Evolutionary conservation across 1,140 invertebrate genomes (phyloP).

Genomic region (Drosophila nigrodunni): DNA sequence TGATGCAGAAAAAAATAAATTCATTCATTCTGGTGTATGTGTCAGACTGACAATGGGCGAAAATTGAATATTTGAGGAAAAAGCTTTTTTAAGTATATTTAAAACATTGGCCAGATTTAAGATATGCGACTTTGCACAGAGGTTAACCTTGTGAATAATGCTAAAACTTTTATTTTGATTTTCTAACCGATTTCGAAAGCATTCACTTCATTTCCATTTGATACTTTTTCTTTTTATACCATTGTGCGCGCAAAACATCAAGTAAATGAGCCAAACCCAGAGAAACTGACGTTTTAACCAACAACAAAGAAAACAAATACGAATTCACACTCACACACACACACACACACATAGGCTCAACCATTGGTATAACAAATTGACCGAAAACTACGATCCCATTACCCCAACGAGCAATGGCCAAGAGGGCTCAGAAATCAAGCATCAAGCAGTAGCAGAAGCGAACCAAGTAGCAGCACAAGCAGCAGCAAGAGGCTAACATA

Average conservation of each 20-base stretch:
- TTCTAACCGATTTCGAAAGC: slow-evolving; percentile 10
- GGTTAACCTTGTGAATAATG: neutral
- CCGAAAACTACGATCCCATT: slow-evolving; percentile 82
- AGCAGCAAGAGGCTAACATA: slow-evolving; percentile 59
- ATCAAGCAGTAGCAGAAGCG: slow-evolving; percentile 47
- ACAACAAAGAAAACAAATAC: slow-evolving; percentile 65
- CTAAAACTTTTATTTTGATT: neutral
- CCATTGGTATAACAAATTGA: slow-evolving; percentile 76
- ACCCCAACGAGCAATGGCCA: slow-evolving; percentile 58
- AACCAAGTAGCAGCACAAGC: slow-evolving; percentile 33
- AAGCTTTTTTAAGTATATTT: slow-evolving; percentile 29
- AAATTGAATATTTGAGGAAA: slow-evolving; percentile 35
- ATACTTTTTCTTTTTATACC: slow-evolving; percentile 18
- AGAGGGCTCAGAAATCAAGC: slow-evolving; percentile 69
- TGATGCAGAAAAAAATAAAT: slow-evolving; percentile 79
- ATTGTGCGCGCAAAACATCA: slow-evolving; percentile 57
- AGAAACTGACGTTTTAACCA: slow-evolving; percentile 74
- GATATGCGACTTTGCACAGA: neutral
- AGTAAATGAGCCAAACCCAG: slow-evolving; percentile 74
- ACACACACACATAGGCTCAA: slow-evolving; percentile 16
- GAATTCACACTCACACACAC: slow-evolving; percentile 1
- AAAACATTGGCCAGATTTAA: neutral
- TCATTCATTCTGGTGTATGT: slow-evolving; percentile 58
- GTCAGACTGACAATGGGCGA: slow-evolving; percentile 44
- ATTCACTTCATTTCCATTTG: neutral